Evolutionary conservation across 2,113 vertebrate species (phyloP).

Genomic region (Lucifuga dentata): DNA sequence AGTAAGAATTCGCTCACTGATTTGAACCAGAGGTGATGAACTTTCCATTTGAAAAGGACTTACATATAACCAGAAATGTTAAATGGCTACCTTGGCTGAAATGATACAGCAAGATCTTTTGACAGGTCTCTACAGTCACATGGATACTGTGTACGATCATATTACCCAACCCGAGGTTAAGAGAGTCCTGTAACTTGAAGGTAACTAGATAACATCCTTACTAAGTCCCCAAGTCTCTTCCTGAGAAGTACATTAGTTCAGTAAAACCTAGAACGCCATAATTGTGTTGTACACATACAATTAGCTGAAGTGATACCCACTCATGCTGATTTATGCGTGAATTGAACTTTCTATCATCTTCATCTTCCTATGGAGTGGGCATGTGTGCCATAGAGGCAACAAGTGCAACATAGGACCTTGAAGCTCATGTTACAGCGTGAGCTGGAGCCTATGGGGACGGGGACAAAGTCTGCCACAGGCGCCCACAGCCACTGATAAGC

Average conservation of each 20-base stretch:
- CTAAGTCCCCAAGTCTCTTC: background rate
- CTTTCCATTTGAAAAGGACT: no score
- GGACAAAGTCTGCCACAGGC: conserved; percentile 65
- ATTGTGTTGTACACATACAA: background rate
- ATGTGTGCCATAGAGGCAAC: background rate
- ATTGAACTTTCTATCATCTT: background rate
- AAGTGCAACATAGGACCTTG: background rate
- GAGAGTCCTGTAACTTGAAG: background rate
- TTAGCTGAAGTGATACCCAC: background rate
- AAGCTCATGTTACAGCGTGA: background rate
- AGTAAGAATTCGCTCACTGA: no score
- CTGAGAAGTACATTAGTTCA: background rate
- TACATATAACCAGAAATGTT: no score
- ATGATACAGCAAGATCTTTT: no score
- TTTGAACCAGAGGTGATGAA: no score
- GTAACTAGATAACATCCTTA: no score
- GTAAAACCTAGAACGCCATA: conserved; percentile 4
- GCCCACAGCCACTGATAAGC: conserved; percentile 61
- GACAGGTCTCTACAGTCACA: no score
- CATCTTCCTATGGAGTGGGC: background rate
- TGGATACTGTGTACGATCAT: no score
- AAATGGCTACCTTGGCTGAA: no score
- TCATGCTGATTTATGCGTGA: background rate
- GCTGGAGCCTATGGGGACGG: conserved; percentile 1
- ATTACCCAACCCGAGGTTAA: no score